These are phyloP conservation scores for Bombus turneri DNA, from an alignment of 1,140 invertebrate genomes.

Conservation along the genomic window DNA sequence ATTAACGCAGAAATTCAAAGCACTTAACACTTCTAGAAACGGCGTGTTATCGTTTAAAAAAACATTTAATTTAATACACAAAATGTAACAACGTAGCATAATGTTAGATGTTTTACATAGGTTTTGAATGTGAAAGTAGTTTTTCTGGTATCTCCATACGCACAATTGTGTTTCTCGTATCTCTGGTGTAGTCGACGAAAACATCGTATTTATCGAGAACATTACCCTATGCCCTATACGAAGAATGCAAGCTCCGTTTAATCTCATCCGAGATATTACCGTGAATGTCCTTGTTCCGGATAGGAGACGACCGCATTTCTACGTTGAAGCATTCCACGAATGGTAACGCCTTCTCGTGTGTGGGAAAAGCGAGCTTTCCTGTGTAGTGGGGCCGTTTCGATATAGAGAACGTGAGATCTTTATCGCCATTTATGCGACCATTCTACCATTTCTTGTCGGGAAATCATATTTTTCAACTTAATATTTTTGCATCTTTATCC, in stretches of 20 bases:
- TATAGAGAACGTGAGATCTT: constrained; percentile 38
- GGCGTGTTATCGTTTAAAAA: not conserved
- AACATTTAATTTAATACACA: not conserved
- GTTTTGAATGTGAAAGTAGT: constrained; percentile 27
- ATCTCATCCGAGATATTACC: constrained; percentile 68
- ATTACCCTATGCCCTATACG: constrained; percentile 26
- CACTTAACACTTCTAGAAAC: not conserved
- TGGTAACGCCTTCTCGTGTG: constrained; percentile 52
- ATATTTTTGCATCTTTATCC: constrained; percentile 6
- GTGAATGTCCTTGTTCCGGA: constrained; percentile 65
- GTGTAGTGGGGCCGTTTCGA: constrained; percentile 27
- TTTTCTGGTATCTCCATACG: constrained; percentile 30
- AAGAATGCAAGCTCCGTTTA: constrained; percentile 68
- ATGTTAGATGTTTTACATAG: not conserved
- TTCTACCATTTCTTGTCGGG: not conserved
- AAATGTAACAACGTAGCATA: not conserved
- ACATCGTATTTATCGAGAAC: constrained; percentile 59
- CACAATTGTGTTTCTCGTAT: constrained; percentile 25
- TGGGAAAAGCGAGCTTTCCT: constrained; percentile 49
- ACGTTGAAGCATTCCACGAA: constrained; percentile 61
- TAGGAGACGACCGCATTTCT: constrained; percentile 62
- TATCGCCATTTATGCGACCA: constrained; percentile 30
- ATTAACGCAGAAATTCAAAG: not conserved
- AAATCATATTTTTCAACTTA: constrained; percentile 19
- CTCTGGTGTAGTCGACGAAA: constrained; percentile 28